Percentiles rank a stretch among this genome's conserved stretches.
Evolutionary conservation across 2,888 invertebrate genomes (phyloP).

Genomic region (Mellilla xanthometata): DNA sequence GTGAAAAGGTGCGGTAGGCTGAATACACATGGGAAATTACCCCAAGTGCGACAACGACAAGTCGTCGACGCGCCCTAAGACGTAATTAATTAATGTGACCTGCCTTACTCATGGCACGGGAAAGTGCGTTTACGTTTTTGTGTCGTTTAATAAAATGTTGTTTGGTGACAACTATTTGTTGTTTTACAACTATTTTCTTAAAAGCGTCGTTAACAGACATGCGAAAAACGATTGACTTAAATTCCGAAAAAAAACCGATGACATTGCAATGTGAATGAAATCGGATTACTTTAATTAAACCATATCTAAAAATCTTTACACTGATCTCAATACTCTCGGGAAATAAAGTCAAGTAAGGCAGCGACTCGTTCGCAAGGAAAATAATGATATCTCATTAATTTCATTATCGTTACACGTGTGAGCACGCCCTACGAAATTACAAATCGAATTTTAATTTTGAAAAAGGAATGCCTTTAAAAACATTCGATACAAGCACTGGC

Average conservation of each 20-base stretch:
- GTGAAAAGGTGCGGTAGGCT: constrained; percentile 66
- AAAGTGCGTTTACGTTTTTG: constrained; percentile 6
- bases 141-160: no score
- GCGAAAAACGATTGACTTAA: no score
- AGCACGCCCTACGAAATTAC: constrained; percentile 41
- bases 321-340: constrained; percentile 47
- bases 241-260: no score
- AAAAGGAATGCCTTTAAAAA: not conserved
- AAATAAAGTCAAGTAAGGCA: constrained; percentile 49
- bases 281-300: constrained; percentile 21
- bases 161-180: no score
- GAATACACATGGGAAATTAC: constrained; percentile 72
- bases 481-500: not conserved
- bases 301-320: constrained; percentile 31
- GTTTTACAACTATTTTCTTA: no score
- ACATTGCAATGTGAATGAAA: no score
- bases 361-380: constrained; percentile 13
- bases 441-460: not conserved
- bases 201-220: no score
- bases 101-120: constrained; percentile 26
- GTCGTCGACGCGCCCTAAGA: constrained; percentile 69
- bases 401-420: constrained; percentile 68
- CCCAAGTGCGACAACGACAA: constrained; percentile 55
- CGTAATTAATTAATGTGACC: constrained; percentile 66
- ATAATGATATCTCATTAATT: constrained; percentile 49